These are phyloP conservation scores for Argyrosomus japonicus DNA, from an alignment of 2,113 vertebrate species.

Conservation along the genomic window DNA sequence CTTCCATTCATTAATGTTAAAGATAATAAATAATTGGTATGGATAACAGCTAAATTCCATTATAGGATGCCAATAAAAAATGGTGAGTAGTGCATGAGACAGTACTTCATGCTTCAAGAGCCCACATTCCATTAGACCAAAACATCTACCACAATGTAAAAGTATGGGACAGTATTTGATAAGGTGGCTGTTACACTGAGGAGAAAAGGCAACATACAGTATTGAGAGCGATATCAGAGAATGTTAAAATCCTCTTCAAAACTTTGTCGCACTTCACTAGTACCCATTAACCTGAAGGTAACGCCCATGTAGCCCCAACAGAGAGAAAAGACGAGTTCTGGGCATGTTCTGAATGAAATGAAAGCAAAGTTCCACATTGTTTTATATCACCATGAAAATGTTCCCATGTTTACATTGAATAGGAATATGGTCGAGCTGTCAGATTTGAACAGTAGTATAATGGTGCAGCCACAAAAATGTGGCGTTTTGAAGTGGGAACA, in stretches of 20 bases:
- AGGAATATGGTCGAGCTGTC: neutral
- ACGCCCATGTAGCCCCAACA: neutral
- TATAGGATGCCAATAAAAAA: neutral
- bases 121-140: neutral
- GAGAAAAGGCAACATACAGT: neutral
- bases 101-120: neutral
- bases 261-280: neutral
- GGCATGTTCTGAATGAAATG: neutral
- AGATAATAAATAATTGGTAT: neutral
- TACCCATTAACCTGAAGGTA: neutral
- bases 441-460: too few relatives aligned
- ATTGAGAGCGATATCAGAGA: neutral
- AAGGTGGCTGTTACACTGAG: neutral
- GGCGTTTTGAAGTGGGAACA: too few relatives aligned
- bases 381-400: neutral
- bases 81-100: neutral
- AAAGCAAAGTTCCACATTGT: neutral
- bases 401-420: neutral
- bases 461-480: too few relatives aligned
- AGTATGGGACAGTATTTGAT: neutral
- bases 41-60: neutral
- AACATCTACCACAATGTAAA: neutral
- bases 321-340: neutral
- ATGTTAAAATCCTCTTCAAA: neutral
- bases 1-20: neutral